These are phyloP conservation scores for Catharus minimus DNA, from an alignment of 2,113 vertebrate species.

Conservation along the genomic window DNA sequence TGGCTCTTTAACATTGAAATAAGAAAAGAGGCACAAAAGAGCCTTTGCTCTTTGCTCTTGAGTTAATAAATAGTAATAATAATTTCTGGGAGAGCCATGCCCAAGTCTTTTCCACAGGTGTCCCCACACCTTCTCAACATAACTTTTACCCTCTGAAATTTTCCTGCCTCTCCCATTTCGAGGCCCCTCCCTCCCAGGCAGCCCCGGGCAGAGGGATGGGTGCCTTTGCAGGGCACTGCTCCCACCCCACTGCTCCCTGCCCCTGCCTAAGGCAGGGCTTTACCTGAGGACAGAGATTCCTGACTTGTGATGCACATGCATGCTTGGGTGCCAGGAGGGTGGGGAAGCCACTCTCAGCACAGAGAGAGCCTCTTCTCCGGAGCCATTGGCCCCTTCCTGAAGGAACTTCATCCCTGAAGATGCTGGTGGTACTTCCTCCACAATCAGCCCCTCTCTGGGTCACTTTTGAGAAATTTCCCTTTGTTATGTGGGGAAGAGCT, in stretches of 20 bases:
- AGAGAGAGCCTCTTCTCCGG: not conserved
- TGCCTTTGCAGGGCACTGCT: not conserved
- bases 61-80: not conserved
- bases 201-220: accelerated
- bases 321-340: not conserved
- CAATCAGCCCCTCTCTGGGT: not conserved
- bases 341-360: not conserved
- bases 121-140: not conserved
- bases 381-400: not conserved
- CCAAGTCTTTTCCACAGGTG: not conserved
- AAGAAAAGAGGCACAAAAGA: not conserved
- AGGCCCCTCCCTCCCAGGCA: not conserved
- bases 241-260: not conserved
- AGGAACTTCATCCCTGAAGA: not conserved
- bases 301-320: not conserved
- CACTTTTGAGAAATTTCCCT: not conserved
- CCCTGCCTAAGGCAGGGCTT: not conserved
- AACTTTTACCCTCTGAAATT: not conserved
- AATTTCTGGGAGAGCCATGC: not conserved
- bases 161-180: not conserved
- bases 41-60: not conserved
- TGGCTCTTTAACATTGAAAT: not conserved
- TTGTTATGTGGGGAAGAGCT: not conserved
- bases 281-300: not conserved
- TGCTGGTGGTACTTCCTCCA: not conserved